These are phyloP conservation scores for Nezara viridula DNA, from an alignment of 2,888 invertebrate genomes.

Conservation along the genomic window DNA sequence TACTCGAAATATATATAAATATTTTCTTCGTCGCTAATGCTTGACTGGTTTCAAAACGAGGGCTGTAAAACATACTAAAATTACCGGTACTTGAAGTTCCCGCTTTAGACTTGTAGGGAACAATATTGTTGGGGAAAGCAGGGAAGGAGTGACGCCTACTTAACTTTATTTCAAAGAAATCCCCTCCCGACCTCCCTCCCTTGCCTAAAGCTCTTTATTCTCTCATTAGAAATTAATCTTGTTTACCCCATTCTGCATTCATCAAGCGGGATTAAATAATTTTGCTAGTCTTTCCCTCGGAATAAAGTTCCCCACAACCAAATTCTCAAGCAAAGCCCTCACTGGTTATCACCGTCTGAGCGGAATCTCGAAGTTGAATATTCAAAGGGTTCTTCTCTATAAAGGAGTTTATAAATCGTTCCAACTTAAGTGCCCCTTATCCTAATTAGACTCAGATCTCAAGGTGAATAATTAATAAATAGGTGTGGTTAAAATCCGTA, in stretches of 20 bases:
- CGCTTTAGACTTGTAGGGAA: neutral
- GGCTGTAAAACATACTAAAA: neutral
- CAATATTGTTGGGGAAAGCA: neutral
- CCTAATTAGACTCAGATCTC: neutral
- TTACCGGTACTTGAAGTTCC: neutral
- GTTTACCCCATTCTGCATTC: constrained; percentile 30
- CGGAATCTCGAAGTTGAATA: neutral
- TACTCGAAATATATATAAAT: too few relatives aligned
- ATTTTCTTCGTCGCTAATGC: too few relatives aligned
- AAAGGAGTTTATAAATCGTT: neutral
- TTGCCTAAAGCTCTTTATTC: constrained; percentile 4
- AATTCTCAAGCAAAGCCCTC: constrained; percentile 14
- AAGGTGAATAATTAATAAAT: neutral
- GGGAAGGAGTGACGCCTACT: neutral
- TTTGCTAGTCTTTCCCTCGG: neutral
- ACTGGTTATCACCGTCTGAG: neutral
- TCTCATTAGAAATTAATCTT: constrained; percentile 35
- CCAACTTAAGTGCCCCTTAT: neutral
- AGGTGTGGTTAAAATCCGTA: neutral
- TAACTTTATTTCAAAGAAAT: constrained; percentile 26
- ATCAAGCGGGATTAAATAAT: constrained; percentile 34
- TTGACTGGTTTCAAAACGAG: neutral
- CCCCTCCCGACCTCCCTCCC: neutral
- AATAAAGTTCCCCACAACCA: constrained; percentile 13
- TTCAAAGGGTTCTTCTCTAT: neutral